Conservation (phyloP, 2,888 invertebrate genomes). For the Oligia fasciuncula region DNA sequence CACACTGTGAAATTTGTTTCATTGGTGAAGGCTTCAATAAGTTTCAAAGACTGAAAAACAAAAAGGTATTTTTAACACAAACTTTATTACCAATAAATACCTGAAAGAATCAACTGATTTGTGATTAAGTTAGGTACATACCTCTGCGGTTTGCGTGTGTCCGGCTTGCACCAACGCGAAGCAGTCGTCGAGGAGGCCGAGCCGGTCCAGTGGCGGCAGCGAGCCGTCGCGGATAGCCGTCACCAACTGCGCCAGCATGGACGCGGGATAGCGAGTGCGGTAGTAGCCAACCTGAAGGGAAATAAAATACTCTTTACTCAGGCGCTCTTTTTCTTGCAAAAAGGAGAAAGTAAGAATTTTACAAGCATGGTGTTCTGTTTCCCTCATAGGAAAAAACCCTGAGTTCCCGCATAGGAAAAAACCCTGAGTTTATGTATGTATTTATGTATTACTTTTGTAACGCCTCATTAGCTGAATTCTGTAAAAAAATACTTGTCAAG, state of each 20-base stretch:
- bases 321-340: not conserved
- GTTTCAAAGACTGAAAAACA: conserved; percentile 90
- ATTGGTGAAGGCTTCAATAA: conserved; percentile 95
- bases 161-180: conserved; percentile 98
- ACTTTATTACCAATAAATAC: not conserved
- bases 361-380: not conserved
- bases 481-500: not conserved
- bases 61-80: not conserved
- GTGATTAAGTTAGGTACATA: conserved; percentile 70
- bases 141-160: conserved; percentile 94
- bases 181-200: conserved; percentile 97
- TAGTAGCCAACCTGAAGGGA: conserved; percentile 94
- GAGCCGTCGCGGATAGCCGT: conserved; percentile 94
- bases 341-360: not conserved
- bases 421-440: not conserved
- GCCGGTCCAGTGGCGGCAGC: conserved; percentile 96
- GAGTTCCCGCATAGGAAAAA: not conserved
- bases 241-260: conserved; percentile 93
- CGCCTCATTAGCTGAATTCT: not conserved
- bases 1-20: conserved; percentile 98
- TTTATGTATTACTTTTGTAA: not conserved
- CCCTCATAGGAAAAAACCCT: no score
- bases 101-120: not conserved
- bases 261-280: conserved; percentile 95
- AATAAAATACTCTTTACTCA: not conserved